Evolutionary conservation across 2,888 invertebrate genomes (phyloP), one percentile per base, ranked within the genome.

Genomic region (Pseudoips prasinana): DNA sequence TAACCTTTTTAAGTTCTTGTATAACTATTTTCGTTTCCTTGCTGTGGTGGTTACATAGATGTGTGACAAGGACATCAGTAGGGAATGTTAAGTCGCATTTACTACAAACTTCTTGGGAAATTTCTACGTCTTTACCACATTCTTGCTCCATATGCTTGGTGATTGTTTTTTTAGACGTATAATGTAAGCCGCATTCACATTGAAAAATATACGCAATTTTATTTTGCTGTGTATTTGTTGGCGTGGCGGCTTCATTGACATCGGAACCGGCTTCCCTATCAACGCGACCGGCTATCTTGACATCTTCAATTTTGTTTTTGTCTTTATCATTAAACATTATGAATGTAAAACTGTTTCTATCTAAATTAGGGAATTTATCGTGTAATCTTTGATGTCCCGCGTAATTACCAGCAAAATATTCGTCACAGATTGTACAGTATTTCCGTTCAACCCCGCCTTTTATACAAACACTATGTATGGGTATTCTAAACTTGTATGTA

Each of bases 141-240:
- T 33, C 8, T 0, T 33, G 8, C 1, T 46, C 35, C 1, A 56
- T 28, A 30, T 74, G 74, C 2, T 45, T 58, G 1, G 63, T 53
- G 1, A 68, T 40, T 0, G 54, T 40, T 7, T 43, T 44, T 4
- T 53, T 20, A 0, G 71, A 61, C 0, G 62, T 65, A 9, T 54
- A 73, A 34, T 74, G 73, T 0, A 74, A 22, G 0, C 69, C 67
- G 5, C 74, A 74, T 0, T 43, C 18, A 8, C 73, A 74, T 41
- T 61, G 50, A 20, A 49, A 73, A 0, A 71, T 33, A 8, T 46
- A 54, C 1, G 43, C 39, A 0, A 23, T 7, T 18, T 17, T 26
- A 18, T 26, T 8, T n/a, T n/a, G n/a, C n/a, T n/a, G n/a, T 7
- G 5, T 7, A 17, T 18, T 17, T 8, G n/a, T 8, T 17, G 1